Conservation (phyloP, 2,888 invertebrate genomes). For the Nowickia ferox region DNA sequence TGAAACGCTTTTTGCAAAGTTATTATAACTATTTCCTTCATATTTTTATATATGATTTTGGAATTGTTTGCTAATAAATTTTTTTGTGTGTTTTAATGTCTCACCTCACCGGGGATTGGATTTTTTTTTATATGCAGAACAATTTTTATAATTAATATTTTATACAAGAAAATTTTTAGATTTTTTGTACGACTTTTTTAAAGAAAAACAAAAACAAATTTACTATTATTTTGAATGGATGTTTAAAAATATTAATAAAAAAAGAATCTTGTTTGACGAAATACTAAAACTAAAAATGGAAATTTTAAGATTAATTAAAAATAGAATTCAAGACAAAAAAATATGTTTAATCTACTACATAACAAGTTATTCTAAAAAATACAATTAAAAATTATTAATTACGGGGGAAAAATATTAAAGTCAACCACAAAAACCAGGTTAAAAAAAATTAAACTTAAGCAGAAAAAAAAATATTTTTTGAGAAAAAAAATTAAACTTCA, state of each 20-base stretch:
- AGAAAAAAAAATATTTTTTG: conserved; percentile 41
- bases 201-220: conserved; percentile 71
- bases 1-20: conserved; percentile 32
- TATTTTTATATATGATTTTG: conserved; percentile 51
- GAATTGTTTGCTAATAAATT: conserved; percentile 74
- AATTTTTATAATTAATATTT: conserved; percentile 34
- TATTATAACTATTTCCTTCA: conserved; percentile 27
- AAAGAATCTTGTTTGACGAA: conserved; percentile 69
- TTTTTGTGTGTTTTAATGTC: conserved; percentile 83
- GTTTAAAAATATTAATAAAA: conserved; percentile 54
- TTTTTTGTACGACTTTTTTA: conserved; percentile 43
- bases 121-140: conserved; percentile 58
- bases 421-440: conserved; percentile 69
- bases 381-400: conserved; percentile 68
- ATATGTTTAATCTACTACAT: conserved; percentile 70
- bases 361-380: conserved; percentile 70
- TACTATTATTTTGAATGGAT: conserved; percentile 68
- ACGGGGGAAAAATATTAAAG: conserved; percentile 64
- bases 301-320: conserved; percentile 64
- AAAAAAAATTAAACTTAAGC: conserved; percentile 59
- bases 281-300: conserved; percentile 79
- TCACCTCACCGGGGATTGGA: conserved; percentile 81
- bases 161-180: conserved; percentile 47
- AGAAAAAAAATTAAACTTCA: conserved; percentile 59
- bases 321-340: conserved; percentile 69